Conservation (phyloP, 1,140 invertebrate genomes). For the Drosophila fuyamai region DNA sequence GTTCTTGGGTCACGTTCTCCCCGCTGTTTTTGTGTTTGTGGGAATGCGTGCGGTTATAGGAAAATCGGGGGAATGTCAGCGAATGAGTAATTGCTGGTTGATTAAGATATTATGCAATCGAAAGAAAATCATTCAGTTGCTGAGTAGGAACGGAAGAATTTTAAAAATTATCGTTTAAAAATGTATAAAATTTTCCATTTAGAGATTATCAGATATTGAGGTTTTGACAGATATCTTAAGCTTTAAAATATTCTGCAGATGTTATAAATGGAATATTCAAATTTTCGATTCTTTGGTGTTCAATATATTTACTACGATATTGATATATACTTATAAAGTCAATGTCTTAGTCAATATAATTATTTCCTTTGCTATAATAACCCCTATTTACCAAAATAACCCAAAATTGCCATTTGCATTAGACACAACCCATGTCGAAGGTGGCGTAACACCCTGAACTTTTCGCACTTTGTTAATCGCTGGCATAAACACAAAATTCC, state of each 20-base stretch:
- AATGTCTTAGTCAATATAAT: no score
- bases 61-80: constrained; percentile 28
- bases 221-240: no score
- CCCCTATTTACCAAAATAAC: no score
- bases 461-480: constrained; percentile 77
- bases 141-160: background rate
- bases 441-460: constrained; percentile 58
- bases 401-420: constrained; percentile 35
- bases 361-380: no score
- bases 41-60: constrained; percentile 25
- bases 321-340: background rate
- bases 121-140: background rate
- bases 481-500: constrained; percentile 38
- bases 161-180: background rate
- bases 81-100: constrained; percentile 40
- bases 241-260: no score
- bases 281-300: no score
- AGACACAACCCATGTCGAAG: constrained; percentile 12
- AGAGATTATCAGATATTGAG: no score
- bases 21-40: constrained; percentile 8
- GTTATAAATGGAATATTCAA: no score
- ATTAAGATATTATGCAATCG: constrained; percentile 38
- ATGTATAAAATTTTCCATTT: background rate
- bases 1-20: constrained; percentile 64
- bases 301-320: background rate